Evolutionary conservation across 2,113 vertebrate species (phyloP).

Genomic region (Ameiurus melas): DNA sequence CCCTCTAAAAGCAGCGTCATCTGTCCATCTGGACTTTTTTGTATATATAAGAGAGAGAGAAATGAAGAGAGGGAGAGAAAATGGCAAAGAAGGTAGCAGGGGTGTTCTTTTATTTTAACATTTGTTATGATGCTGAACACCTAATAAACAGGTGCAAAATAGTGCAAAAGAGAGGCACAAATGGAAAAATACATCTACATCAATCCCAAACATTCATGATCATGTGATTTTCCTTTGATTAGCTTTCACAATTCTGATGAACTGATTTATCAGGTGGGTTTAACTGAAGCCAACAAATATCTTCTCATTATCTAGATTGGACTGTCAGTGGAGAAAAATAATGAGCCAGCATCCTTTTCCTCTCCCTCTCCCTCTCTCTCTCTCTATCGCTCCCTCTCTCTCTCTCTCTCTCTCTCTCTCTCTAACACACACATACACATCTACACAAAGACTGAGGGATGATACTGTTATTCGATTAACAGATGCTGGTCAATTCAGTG

Average conservation of each 20-base stretch:
- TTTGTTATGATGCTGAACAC: not conserved
- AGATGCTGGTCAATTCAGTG: not conserved
- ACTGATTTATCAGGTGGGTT: slow-evolving; percentile 5
- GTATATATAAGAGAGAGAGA: not conserved
- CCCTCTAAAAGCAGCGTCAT: slow-evolving; percentile 46
- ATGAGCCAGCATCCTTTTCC: slow-evolving; percentile 8
- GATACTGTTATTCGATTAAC: slow-evolving; percentile 18
- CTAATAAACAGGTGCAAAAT: not conserved
- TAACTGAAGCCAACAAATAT: slow-evolving; percentile 48
- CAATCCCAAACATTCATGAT: not conserved
- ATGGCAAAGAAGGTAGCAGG: not conserved
- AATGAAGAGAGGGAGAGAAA: not conserved
- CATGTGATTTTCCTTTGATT: not conserved
- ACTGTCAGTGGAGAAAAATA: slow-evolving; percentile 43
- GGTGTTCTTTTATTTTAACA: not conserved
- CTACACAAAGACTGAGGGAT: not conserved
- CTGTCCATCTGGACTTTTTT: slow-evolving; percentile 39
- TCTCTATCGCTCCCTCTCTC: not conserved
- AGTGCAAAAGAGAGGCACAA: not conserved
- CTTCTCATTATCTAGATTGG: slow-evolving; percentile 54
- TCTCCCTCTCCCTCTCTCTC: not conserved
- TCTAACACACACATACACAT: not conserved
- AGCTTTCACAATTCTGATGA: not conserved
- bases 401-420: not conserved
- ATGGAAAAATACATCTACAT: not conserved